Evolutionary conservation across 1,140 invertebrate genomes (phyloP).

Genomic region (Oryctes rhinoceros): DNA sequence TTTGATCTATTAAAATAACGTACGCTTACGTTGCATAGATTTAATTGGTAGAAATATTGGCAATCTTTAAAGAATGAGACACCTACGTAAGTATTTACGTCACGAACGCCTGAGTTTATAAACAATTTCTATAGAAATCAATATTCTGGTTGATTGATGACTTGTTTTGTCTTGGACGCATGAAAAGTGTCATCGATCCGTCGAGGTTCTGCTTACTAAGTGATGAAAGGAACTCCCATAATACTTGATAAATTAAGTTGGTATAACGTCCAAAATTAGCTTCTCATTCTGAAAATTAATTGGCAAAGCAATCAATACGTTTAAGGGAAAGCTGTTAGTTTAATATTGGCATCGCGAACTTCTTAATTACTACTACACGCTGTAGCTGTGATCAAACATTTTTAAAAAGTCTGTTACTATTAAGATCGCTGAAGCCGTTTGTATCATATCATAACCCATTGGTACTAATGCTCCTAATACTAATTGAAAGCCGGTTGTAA

Average conservation of each 20-base stretch:
- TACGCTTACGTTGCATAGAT: no score
- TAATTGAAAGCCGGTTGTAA: no score
- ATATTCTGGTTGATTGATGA: constrained; percentile 21
- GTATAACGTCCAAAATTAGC: neutral
- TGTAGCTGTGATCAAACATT: neutral
- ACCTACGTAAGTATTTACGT: constrained; percentile 1
- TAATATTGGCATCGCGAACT: neutral
- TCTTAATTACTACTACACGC: neutral
- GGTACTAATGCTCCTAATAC: no score
- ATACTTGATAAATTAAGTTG: constrained; percentile 10
- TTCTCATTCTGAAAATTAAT: neutral
- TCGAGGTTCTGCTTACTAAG: neutral
- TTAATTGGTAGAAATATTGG: neutral
- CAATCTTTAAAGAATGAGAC: neutral
- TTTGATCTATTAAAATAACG: no score
- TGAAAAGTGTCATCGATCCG: neutral
- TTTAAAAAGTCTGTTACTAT: no score
- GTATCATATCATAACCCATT: no score
- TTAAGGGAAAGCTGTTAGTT: neutral
- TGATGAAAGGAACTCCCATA: neutral
- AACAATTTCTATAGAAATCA: constrained; percentile 32
- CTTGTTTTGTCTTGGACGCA: constrained; percentile 25
- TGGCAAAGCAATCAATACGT: neutral
- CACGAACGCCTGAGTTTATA: neutral
- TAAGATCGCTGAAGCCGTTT: no score